Conservation (phyloP, 2,113 vertebrate genomes). For the Chascanopsetta lugubris region DNA sequence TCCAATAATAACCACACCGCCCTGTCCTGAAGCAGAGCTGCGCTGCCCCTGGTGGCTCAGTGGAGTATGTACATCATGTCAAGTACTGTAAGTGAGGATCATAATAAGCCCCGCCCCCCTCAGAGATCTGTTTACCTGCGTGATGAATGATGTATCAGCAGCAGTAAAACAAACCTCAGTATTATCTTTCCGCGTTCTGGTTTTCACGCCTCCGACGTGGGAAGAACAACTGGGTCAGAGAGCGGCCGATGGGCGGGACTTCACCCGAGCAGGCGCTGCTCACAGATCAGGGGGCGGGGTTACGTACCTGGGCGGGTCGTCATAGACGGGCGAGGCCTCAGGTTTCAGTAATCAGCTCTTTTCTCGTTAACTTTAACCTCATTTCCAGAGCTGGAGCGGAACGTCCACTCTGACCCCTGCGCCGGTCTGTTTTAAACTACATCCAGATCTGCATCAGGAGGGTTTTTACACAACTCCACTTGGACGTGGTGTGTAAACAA, state of each 20-base stretch:
- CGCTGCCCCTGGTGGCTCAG: conserved; percentile 11
- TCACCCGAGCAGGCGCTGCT: conserved; percentile 3
- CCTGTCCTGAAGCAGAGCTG: not conserved
- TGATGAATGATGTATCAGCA: conserved; percentile 63
- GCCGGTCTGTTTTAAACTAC: no score
- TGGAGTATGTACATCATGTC: no score
- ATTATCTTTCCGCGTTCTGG: conserved; percentile 60
- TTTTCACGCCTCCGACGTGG: conserved; percentile 33
- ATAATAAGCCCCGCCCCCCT: not conserved
- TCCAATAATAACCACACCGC: conserved; percentile 1
- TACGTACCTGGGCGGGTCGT: not conserved
- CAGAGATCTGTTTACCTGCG: conserved; percentile 44
- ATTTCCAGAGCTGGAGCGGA: not conserved
- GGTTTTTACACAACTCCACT: no score
- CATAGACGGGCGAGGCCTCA: not conserved
- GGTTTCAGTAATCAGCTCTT: conserved; percentile 20
- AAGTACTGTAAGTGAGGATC: not conserved
- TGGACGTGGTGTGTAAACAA: no score
- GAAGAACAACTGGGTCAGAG: no score
- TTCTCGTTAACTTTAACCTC: not conserved
- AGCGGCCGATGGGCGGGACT: not conserved
- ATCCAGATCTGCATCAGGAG: no score
- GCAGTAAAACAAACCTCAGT: conserved; percentile 59
- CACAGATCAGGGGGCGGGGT: no score
- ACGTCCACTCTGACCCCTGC: not conserved